Conservation (phyloP, 2,797 vertebrate genomes). For the Cottoperca gobio region DNA sequence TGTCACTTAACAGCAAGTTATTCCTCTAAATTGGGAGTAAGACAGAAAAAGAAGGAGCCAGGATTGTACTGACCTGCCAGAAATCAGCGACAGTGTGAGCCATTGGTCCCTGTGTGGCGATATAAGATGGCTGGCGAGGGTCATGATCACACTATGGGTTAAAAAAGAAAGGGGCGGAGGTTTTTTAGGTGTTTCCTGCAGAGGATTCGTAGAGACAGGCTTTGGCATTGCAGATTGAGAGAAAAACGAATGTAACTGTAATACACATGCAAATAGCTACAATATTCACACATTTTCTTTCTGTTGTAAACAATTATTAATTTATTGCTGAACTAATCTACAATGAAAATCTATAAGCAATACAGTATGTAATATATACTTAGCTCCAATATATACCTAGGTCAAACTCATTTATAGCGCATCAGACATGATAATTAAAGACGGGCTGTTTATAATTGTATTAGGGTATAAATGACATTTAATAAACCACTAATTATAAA, state of each 20-base stretch:
- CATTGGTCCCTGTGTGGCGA: slow-evolving; percentile 95
- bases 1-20: not conserved
- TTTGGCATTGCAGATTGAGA: not conserved
- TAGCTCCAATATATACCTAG: not conserved
- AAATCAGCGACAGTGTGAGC: slow-evolving; percentile 97
- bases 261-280: not conserved
- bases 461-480: not conserved
- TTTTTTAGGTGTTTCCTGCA: not conserved
- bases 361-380: not conserved
- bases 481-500: not conserved
- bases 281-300: not conserved
- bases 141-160: slow-evolving; percentile 93
- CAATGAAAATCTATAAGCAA: not conserved
- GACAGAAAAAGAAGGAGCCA: not conserved
- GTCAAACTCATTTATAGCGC: not conserved
- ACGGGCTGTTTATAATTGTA: not conserved
- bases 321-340: not conserved
- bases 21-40: not conserved
- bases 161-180: not conserved
- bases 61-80: slow-evolving; percentile 91
- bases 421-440: not conserved
- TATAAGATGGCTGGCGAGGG: slow-evolving; percentile 95
- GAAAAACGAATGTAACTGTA: not conserved
- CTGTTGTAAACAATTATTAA: not conserved
- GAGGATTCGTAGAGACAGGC: not conserved